A percentile compares a stretch with the other conserved stretches of the same genome.
These are phyloP conservation scores for Pyrocephalus nanus DNA, from an alignment of 2,797 vertebrate species.

Conservation along the genomic window DNA sequence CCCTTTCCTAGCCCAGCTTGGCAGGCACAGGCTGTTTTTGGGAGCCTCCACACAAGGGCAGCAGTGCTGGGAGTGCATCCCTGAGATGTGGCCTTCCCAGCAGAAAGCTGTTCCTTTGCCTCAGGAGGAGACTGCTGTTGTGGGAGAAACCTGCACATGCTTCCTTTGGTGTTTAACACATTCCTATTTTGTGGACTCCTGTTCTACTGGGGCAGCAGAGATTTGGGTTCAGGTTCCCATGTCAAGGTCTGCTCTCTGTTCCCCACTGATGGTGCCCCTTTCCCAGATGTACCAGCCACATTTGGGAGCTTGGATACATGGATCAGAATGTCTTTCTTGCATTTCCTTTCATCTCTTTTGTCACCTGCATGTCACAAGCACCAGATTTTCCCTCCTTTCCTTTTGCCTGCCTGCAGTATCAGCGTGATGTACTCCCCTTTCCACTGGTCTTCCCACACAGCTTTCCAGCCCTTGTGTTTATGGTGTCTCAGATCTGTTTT, in stretches of 20 bases:
- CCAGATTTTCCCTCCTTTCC: not conserved
- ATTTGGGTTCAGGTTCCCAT: not conserved
- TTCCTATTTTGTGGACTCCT: not conserved
- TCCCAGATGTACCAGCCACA: rapidly evolving
- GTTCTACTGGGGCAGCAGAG: not conserved
- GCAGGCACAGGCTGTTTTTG: rapidly evolving
- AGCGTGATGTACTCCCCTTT: not conserved
- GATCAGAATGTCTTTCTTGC: rapidly evolving
- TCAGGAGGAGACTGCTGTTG: not conserved
- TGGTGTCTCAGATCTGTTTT: not conserved
- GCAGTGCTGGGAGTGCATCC: rapidly evolving
- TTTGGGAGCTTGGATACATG: not conserved
- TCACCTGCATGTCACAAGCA: not conserved
- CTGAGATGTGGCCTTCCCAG: not conserved
- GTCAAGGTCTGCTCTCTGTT: not conserved
- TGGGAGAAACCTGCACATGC: rapidly evolving
- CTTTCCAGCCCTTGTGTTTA: not conserved
- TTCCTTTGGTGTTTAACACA: not conserved
- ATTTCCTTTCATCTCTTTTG: not conserved
- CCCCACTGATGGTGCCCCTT: rapidly evolving
- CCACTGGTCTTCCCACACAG: not conserved
- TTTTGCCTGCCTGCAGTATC: not conserved
- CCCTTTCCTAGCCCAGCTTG: not conserved
- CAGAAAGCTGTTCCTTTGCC: not conserved
- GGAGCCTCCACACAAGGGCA: not conserved